Evolutionary conservation across 2,113 vertebrate genomes (phyloP).

Genomic region (Oreocharis arfaki): DNA sequence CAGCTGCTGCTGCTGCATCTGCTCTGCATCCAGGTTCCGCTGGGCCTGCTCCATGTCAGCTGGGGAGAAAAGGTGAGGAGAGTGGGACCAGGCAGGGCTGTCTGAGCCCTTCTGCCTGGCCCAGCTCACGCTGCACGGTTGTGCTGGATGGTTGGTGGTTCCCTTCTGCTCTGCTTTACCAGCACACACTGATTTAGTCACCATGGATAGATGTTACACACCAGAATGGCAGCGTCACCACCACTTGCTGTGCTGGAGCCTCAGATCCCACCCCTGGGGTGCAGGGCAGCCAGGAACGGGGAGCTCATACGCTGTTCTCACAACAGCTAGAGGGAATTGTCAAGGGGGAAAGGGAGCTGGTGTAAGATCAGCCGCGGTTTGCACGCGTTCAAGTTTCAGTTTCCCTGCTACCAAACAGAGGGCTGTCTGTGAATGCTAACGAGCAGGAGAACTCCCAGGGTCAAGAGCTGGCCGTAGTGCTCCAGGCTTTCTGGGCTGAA

Average conservation of each 20-base stretch:
- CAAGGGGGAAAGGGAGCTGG: not conserved
- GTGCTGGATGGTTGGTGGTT: not conserved
- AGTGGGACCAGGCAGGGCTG: not conserved
- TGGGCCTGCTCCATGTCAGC: slow-evolving; percentile 68
- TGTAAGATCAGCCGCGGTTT: not conserved
- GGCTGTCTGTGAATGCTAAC: not conserved
- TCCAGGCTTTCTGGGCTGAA: not conserved
- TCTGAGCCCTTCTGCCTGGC: not conserved
- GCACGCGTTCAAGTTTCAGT: not conserved
- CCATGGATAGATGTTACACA: not conserved
- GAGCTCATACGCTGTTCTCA: not conserved
- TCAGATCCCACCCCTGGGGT: not conserved
- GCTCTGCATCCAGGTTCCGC: slow-evolving; percentile 71
- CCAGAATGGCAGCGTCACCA: not conserved
- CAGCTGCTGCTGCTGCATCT: slow-evolving; percentile 78
- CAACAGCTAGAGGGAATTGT: not conserved
- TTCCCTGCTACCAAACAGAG: not conserved
- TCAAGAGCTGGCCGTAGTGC: not conserved
- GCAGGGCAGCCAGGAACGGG: not conserved
- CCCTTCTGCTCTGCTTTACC: not conserved
- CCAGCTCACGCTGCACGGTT: accelerated
- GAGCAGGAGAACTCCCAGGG: not conserved
- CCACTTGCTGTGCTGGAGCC: not conserved
- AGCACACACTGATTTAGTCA: not conserved
- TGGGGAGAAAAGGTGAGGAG: slow-evolving; percentile 20